Base-by-base conservation (phyloP, 1,140 invertebrate genomes). In the Hyles euphorbiae region DNA sequence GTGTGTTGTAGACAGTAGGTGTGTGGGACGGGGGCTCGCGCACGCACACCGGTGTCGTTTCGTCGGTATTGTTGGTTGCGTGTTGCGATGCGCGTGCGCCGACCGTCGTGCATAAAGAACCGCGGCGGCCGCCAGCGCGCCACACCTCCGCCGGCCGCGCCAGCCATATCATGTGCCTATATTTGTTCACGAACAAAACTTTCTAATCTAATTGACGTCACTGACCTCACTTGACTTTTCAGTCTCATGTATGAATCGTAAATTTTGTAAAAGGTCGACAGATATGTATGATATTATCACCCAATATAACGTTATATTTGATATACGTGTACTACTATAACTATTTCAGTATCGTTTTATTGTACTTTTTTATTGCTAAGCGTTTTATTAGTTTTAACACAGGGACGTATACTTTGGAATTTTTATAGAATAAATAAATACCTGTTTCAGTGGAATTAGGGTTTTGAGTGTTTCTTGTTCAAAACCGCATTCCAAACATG, bases 151-250 rank as follows among this genome's bases (percentile, higher is more conserved):
- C 60, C 12, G 11, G 8, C 12, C 44, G 22, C 44, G 63, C 67
- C 62, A 67, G 34, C 52, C 46, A 34, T 22, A 43, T 53, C 44
- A 53, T 60, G 12, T 45, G 8, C 36, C 34, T 43, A 33, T 45
- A 34, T 22, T 11, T 34, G 10, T 9, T 11, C 56, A 49, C 34
- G 49, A 60, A 59, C 54, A 45, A 49, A 56, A 66, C 61, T 66
- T 72, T 68, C 63, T 67, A 63, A 63, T 34, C 34, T 57, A 44
- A 52, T 53, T 60, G 51, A 67, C 67, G 64, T 70, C 61, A 70
- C 44, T 70, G 61, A 67, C 58, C 65, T 64, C 50, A 44, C 22
- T 50, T 34, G 7, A n/a, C 11, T 49, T 54, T 57, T 53, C 50
- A 48, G 11, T 22, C 12, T 50, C 32, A 8, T 22, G 48, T 32